Evolutionary conservation across 2,113 vertebrate genomes (phyloP), one percentile per base, ranked within the genome.

Genomic region (Athene cunicularia): DNA sequence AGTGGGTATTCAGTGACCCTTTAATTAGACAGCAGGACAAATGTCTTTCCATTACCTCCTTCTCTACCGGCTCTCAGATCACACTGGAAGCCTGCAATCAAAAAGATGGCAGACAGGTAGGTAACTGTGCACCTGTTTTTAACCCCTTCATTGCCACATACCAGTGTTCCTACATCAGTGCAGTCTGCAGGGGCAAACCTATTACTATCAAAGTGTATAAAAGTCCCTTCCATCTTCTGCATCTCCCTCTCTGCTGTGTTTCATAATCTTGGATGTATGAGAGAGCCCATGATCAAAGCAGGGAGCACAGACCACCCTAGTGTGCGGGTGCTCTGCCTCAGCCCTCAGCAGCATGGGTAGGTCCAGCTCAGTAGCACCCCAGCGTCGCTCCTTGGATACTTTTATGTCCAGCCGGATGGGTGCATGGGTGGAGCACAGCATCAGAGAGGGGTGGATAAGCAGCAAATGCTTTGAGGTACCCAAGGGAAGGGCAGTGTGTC

Each of bases 41-140:
- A 97, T 99, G 99, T 96, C 97, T 99, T 93, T 98, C 99, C 56
- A 98, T 99, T 92, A 97, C 98, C 35, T 98, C 99, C 76, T 99
- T 99, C 96, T 98, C 99, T 6, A 80, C 98, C 0, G 99, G 99
- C 71, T 99, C 99, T 90, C 99, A 99, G 47, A 98, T 99, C 93
- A 98, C 95, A 49, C 98, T 99, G 96, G 99, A 99, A 95, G 94
- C 96, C 32, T 99, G 99, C 98, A 99, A 98, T 87, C 94, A 97
- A 11, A 99, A 99, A 98, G 99, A 99, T 21, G 96, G 99, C 96
- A 98, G 98, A 98, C 99, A 99, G 99, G 99, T 99, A 62, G 98
- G 99, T 99, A 74, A 63, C 60, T n/a, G 58, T 64, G 18, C 24
- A 8, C 18, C 26, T 23, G 20, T 30, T 53, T 52, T 55, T 77